Conservation (phyloP, 92 coral and sea anemone genomes). For the Umimayanthus kanabou region DNA sequence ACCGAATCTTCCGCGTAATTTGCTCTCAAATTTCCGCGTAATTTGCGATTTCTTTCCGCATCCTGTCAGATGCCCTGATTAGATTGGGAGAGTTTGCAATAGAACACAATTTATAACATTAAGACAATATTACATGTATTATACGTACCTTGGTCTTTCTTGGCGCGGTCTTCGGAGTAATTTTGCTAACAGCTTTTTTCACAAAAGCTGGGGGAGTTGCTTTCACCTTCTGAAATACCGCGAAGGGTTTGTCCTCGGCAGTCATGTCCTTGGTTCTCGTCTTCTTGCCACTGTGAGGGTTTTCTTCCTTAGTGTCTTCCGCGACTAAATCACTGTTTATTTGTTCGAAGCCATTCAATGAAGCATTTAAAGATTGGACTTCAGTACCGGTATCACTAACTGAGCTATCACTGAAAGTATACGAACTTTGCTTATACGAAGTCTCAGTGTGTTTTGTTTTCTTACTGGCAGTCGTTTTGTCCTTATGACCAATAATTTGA, state of each 20-base stretch:
- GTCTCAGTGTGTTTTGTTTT: background rate
- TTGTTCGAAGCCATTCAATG: background rate
- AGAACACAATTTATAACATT: too few relatives aligned
- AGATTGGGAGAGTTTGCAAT: too few relatives aligned
- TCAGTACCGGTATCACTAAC: background rate
- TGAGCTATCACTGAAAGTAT: background rate
- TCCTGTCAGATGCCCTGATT: too few relatives aligned
- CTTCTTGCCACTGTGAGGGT: background rate
- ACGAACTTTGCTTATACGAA: background rate
- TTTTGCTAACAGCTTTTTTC: conserved; percentile 50
- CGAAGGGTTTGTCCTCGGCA: conserved; percentile 34
- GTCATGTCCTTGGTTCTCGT: conserved; percentile 3
- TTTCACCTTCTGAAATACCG: conserved; percentile 7
- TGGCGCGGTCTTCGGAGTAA: conserved; percentile 48
- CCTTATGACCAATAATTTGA: background rate
- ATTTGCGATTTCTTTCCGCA: too few relatives aligned
- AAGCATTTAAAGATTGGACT: background rate
- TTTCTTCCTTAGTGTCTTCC: background rate
- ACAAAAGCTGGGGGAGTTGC: conserved; percentile 75
- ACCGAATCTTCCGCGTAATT: too few relatives aligned
- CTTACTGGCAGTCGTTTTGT: background rate
- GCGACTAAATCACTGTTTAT: conserved; percentile 34
- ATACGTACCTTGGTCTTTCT: background rate
- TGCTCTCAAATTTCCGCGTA: too few relatives aligned
- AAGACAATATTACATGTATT: too few relatives aligned